These are phyloP conservation scores for Sorex fumeus DNA, from an alignment of 2,113 vertebrate genomes.

Conservation along the genomic window DNA sequence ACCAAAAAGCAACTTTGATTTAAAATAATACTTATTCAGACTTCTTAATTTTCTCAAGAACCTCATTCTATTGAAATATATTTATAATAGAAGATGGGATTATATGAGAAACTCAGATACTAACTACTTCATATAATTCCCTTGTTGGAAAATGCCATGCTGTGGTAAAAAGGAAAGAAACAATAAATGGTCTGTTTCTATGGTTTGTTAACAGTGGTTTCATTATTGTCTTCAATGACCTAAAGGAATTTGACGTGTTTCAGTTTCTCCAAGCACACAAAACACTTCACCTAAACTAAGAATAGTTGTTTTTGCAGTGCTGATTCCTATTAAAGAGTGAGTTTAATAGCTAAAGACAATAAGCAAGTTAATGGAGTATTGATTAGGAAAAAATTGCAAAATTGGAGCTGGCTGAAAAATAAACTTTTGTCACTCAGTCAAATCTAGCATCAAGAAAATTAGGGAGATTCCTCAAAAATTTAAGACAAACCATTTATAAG, in stretches of 20 bases:
- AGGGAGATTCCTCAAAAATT: slow-evolving; percentile 17
- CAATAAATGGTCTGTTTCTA: neutral
- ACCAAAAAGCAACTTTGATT: neutral
- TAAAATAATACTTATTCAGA: slow-evolving; percentile 33
- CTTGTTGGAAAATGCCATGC: neutral
- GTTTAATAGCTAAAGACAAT: slow-evolving; percentile 32
- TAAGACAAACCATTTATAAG: neutral
- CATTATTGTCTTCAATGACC: slow-evolving; percentile 38
- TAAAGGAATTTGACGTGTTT: slow-evolving; percentile 16
- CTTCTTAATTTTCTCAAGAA: slow-evolving; percentile 49
- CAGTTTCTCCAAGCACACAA: slow-evolving; percentile 16
- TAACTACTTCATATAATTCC: neutral
- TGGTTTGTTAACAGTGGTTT: neutral
- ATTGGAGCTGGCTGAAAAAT: neutral
- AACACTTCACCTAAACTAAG: slow-evolving; percentile 24
- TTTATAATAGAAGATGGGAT: neutral
- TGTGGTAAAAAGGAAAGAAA: slow-evolving; percentile 5
- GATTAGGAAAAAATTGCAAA: neutral
- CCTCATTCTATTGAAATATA: neutral
- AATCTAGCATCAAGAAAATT: neutral
- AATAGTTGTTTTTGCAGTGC: slow-evolving; percentile 28
- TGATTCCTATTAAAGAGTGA: slow-evolving; percentile 51
- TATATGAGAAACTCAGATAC: neutral
- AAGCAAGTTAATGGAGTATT: slow-evolving; percentile 18
- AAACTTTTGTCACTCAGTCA: neutral